Evolutionary conservation across 2,888 invertebrate genomes (phyloP), one percentile per base, ranked within the genome.

Genomic region (Entomobrya multifasciata): DNA sequence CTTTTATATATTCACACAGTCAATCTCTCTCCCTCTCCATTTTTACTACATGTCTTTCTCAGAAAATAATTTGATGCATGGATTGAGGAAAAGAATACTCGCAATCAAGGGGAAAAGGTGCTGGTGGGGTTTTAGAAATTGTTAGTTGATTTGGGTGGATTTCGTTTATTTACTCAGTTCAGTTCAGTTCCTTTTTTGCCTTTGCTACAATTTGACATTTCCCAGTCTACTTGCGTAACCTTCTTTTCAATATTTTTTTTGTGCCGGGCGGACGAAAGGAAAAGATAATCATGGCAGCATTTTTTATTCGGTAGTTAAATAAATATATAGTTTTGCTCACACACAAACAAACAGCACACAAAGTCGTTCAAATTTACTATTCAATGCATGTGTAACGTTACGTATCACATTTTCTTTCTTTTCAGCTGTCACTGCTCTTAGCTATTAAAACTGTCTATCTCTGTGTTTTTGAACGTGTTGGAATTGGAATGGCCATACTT

Each of bases 351-450:
- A 49, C 49, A 36, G 8, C 36, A 36, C 13, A 49, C 49, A 49
- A 3, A 11, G 8, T 3, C 15, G 49, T 15, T 10, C 49, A 49
- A 41, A 17, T 65, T 36, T 41, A n/a, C 62, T 27, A 65, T 65
- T 65, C 41, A 17, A 20, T 65, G 36, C 65, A 20, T 17, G 41
- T 36, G n/a, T n/a, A n/a, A n/a, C n/a, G n/a, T n/a, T n/a, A 6
- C 30, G 4, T n/a, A 13, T 36, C 11, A 6, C 17, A 30, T 13
- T 30, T 41, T 10, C 41, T 65, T 67, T 67, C 67, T 67, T 67
- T 41, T n/a, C n/a, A 22, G 20, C 67, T 67, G 67, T 67, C 67
- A 67, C 67, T 67, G 36, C n/a, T n/a, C n/a, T n/a, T n/a, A 30
- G 30, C 62, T 36, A 36, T 36, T 36, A 30, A 62, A 62, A 36